Evolutionary conservation across 2,797 vertebrate species (phyloP), one percentile per base, ranked within the genome.

Genomic region (Myripristis murdjan): DNA sequence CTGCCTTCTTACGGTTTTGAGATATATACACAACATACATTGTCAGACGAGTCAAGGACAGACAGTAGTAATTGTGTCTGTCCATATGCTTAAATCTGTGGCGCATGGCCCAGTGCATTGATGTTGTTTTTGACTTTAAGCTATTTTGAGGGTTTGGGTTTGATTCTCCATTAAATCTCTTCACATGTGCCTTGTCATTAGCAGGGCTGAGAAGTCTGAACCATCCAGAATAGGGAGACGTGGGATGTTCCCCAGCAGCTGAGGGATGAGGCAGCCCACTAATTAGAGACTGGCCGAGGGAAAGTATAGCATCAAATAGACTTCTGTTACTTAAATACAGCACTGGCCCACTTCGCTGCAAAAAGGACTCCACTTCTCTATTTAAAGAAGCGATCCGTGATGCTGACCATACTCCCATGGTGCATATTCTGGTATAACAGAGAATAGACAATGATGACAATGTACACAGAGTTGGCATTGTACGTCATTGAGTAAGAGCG

Each of bases 131-230:
- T 64, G 44, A 76, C 60, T 81, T 62, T 12, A 41, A 64, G 64
- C 81, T 93, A 93, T 93, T 94, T 88, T 69, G 57, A 88, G 82
- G 65, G 22, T 70, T 78, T 81, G 86, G 85, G 69, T 89, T 90
- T 72, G 80, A 87, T 86, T 88, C 79, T 86, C 86, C 77, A 86
- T 90, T 90, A 91, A 92, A 79, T 86, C 72, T 71, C 81, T 86
- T 83, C 77, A 66, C 73, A 77, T 82, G 87, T 83, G 86, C 92
- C 90, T 91, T 94, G 88, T 94, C 87, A 95, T 95, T 95, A 94
- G 39, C 46, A 84, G 64, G 57, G 80, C 77, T 84, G 64, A 91
- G 81, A 79, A 91, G 85, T 83, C 73, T 76, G 55, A 65, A 82
- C 46, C 73, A 70, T 88, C 89, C 89, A 85, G 78, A 92, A 91